A percentile compares a stretch with the other conserved stretches of the same genome.
phyloP scores from a whole-genome alignment of 2,113 vertebrate genomes.

The Orycteropus afer region DNA sequence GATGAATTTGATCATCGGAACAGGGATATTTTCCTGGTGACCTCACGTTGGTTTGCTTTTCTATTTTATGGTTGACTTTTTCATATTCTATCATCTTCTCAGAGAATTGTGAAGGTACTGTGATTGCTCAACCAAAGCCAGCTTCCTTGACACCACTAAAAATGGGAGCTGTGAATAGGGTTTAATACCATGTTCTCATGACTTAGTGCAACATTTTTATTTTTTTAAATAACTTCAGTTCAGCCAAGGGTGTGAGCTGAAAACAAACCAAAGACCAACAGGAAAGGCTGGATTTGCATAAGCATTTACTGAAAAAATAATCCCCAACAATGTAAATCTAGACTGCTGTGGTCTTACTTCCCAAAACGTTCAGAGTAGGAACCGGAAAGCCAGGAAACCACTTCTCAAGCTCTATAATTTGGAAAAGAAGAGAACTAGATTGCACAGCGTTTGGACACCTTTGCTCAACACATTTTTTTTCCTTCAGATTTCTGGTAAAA shows the following conservation, averaged over 20 bases:
- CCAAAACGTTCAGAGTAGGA: slow-evolving; percentile 72
- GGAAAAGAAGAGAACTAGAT: slow-evolving; percentile 36
- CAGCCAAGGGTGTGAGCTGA: slow-evolving; percentile 9
- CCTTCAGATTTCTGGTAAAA: slow-evolving; percentile 71
- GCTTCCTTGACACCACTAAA: background rate
- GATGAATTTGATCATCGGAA: background rate
- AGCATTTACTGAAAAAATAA: slow-evolving; percentile 28
- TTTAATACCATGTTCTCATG: slow-evolving; percentile 42
- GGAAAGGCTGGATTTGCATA: slow-evolving; percentile 64
- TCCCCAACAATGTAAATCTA: slow-evolving; percentile 69
- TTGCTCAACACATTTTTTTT: slow-evolving; percentile 32
- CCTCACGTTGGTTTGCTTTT: background rate
- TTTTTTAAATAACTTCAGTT: slow-evolving; percentile 48
- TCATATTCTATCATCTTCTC: background rate
- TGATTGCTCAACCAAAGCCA: background rate
- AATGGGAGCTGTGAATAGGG: background rate
- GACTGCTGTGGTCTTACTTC: slow-evolving; percentile 77
- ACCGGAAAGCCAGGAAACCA: slow-evolving; percentile 74
- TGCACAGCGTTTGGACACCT: slow-evolving; percentile 52
- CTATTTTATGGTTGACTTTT: background rate
- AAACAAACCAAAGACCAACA: slow-evolving; percentile 58
- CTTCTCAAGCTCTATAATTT: slow-evolving; percentile 73
- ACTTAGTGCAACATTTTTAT: background rate
- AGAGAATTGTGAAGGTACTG: background rate
- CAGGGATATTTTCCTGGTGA: background rate